These are phyloP conservation scores for Menura novaehollandiae DNA, from an alignment of 2,113 vertebrate species.

Conservation along the genomic window DNA sequence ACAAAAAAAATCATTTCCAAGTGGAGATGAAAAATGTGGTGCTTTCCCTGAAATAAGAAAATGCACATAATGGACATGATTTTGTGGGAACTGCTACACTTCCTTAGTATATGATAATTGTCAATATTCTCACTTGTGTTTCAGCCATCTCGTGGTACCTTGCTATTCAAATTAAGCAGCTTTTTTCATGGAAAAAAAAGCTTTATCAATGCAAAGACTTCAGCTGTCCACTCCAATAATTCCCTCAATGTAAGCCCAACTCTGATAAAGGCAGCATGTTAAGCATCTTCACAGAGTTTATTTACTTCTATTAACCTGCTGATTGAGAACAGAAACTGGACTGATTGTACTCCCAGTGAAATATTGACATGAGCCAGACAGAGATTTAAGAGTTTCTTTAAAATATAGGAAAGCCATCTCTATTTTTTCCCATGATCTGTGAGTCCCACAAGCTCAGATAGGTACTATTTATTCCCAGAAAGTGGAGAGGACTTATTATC, in stretches of 20 bases:
- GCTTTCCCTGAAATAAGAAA: background rate
- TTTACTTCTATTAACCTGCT: background rate
- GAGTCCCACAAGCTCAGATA: background rate
- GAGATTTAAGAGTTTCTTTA: conserved; percentile 35
- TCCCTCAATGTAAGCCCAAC: background rate
- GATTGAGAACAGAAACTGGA: background rate
- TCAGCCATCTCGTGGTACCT: background rate
- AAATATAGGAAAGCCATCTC: conserved; percentile 26
- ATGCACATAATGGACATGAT: background rate
- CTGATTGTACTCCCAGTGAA: background rate
- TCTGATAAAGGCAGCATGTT: background rate
- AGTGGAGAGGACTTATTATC: background rate
- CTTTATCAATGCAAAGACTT: background rate
- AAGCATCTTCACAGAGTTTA: background rate
- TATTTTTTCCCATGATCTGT: conserved; percentile 4
- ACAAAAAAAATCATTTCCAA: conserved; percentile 38
- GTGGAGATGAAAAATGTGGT: conserved; percentile 32
- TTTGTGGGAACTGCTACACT: background rate
- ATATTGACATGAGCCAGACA: background rate
- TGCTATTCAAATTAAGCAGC: background rate
- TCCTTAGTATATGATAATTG: background rate
- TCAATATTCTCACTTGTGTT: background rate
- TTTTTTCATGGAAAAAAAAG: background rate
- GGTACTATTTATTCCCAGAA: background rate
- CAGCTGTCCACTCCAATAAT: background rate